Evolutionary conservation across 2,888 invertebrate species (phyloP), one percentile per base, ranked within the genome.

Genomic region (Quadroppia sp.): DNA sequence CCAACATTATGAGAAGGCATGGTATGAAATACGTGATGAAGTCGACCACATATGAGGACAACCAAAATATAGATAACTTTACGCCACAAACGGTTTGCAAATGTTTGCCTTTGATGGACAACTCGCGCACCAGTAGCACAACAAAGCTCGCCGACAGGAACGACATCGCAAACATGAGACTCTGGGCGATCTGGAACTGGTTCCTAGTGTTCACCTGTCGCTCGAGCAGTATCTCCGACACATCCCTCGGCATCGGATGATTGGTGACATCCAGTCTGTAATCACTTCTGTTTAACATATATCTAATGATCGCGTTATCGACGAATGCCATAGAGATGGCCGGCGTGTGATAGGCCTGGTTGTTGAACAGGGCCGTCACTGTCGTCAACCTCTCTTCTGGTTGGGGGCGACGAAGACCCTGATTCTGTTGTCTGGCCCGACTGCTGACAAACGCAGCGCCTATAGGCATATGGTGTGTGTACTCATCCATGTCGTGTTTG

Each of bases 281-380:
- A 3, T 79, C 75, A 0, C 75, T 25, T 25, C 78, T 76, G 32
- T 81, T 80, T 36, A 81, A 78, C 0, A 83, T 81, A 45, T 78
- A 77, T 78, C 83, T 84, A 0, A 89, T 84, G 53, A 90, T 81
- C 0, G 89, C 87, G 75, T 87, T 86, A 78, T 90, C 86, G 0
- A 88, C 82, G 17, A 87, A 81, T 67, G 87, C 86, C 4, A 91
- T 81, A 0, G 90, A 85, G 0, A 88, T 84, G 0, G 89, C 88
- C 0, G 89, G 87, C 67, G 88, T 87, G 80, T 92, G 92, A 79
- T 87, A 88, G 0, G 90, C 89, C 80, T 90, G 89, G 81, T 90
- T 90, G 80, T 91, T 92, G 82, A 91, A 89, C 87, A 89, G 88
- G 0, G 88, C 89, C 0, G 84, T 87, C 0, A 87, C 86, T n/a